Base-by-base conservation (phyloP, 2,797 vertebrate genomes). In the Lepus townsendii region DNA sequence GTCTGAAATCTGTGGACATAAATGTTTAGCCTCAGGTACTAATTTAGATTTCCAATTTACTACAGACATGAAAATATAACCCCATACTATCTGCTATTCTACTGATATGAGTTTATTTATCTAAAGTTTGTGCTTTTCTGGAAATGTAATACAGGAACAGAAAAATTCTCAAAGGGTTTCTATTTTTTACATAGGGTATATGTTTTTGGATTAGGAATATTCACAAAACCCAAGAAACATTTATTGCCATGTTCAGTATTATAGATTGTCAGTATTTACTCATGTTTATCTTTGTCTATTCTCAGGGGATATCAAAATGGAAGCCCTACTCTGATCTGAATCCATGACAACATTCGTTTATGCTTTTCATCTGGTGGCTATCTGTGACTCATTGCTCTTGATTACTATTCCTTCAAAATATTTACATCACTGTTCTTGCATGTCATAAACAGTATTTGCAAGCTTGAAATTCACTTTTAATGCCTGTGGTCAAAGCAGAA, bases 381-480 rank as follows among this genome's bases (percentile, higher is more conserved):
- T 54, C 42, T 79, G 16, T 96, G 87, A 94, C 72, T 91, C 90
- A 80, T 17, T 1, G 7, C 17, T 94, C 62, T 76, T 92, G 50
- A 88, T 93, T 91, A 83, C 38, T 73, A 78, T 78, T 73, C 65
- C 24, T 91, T 94, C 77, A 93, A 78, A 90, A 89, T 80, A 95
- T 93, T 92, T 91, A 82, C 26, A n/a, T 68, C 77, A 22, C 71
- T 7, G 24, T 75, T 94, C 72, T 54, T 90, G 12, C 72, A 7
- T 65, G 63, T 96, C 68, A 87, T 71, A 91, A 89, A 20, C 47
- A 93, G 20, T 72, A 68, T 89, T 95, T 93, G 83, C 26, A 87
- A 35, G 38, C 24, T 93, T 92, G n/a, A 94, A 77, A 91, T 80
- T 84, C 11, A 24, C 5, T 63, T 90, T 94, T 68, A 50, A 83